phyloP scores from a whole-genome alignment of 37 sponge, comb jelly and placozoan genomes.

The Cliona cf. orientalis region DNA sequence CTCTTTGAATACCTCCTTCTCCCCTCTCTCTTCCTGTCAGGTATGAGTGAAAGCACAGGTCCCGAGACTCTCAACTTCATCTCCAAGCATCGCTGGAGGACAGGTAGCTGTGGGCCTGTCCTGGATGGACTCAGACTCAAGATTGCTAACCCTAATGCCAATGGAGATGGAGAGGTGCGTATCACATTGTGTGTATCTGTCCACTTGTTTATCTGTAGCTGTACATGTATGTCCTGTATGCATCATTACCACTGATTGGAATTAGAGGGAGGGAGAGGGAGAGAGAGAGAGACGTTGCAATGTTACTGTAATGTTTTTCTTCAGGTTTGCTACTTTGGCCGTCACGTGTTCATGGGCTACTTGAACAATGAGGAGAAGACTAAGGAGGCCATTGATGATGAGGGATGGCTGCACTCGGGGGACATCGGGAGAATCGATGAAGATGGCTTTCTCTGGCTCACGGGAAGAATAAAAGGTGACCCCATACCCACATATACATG shows the following conservation, averaged over 20 bases:
- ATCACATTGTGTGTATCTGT: background rate
- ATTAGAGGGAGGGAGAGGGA: no score
- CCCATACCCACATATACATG: background rate
- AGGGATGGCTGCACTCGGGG: slow-evolving; percentile 95
- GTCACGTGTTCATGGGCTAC: slow-evolving; percentile 97
- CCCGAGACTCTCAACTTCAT: slow-evolving; percentile 53
- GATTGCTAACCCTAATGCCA: slow-evolving; percentile 78
- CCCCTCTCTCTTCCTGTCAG: slow-evolving; percentile 15
- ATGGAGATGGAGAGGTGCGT: slow-evolving; percentile 93
- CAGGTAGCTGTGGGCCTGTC: slow-evolving; percentile 69
- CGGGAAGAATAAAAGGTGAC: slow-evolving; percentile 80
- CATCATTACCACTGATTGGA: no score
- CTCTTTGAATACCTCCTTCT: background rate
- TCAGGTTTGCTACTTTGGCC: slow-evolving; percentile 79
- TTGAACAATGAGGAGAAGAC: slow-evolving; percentile 90
- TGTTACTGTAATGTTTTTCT: no score
- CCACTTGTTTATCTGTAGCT: no score
- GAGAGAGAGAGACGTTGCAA: no score
- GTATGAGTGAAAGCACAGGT: slow-evolving; percentile 88
- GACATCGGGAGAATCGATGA: slow-evolving; percentile 85
- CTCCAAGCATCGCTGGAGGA: slow-evolving; percentile 62
- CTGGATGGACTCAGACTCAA: slow-evolving; percentile 67
- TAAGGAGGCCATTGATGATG: slow-evolving; percentile 78
- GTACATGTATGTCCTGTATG: background rate
- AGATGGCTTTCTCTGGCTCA: slow-evolving; percentile 73